Base-by-base conservation (phyloP, 2,888 invertebrate species). In the Hipparchia semele region DNA sequence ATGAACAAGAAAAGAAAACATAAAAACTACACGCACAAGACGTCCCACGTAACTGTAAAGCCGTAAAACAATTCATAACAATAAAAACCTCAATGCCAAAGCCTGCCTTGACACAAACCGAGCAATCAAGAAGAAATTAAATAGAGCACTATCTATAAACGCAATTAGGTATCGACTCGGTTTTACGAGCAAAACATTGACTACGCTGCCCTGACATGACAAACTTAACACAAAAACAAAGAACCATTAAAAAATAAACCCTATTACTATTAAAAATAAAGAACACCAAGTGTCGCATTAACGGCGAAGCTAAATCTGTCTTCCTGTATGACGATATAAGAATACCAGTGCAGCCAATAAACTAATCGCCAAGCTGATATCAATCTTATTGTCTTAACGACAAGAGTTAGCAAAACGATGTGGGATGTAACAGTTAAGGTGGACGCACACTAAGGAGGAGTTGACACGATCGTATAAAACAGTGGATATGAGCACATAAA, bases 401-500 rank as follows among this genome's bases (percentile, higher is more conserved):
- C 67, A 74, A 58, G 76, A 78, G 54, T 73, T 71, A n/a, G 53
- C n/a, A 60, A 23, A 5, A 23, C 59, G 12, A 45, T 6, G 59
- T n/a, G 10, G 54, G 39, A 49, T 53, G 71, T 6, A 76, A 75
- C 69, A 75, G 59, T 79, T 84, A 83, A 77, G 53, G 83, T 78
- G 86, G 75, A 66, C 75, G 78, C 77, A 78, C 80, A 82, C 79
- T 86, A 87, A 89, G 90, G 87, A 88, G 89, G 88, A 89, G 86
- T 83, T 89, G 87, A 88, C 90, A 88, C 80, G 90, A 81, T 88
- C 90, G 84, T 91, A 90, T 91, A 91, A 91, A 91, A 91, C 87
- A 87, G 85, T 92, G 87, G 90, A 91, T 92, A 93, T 92, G 92
- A 90, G 92, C 83, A 86, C 90, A 92, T 92, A 93, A 92, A 93